Conservation (phyloP, 2,797 vertebrate species). For the Potorous gilbertii region DNA sequence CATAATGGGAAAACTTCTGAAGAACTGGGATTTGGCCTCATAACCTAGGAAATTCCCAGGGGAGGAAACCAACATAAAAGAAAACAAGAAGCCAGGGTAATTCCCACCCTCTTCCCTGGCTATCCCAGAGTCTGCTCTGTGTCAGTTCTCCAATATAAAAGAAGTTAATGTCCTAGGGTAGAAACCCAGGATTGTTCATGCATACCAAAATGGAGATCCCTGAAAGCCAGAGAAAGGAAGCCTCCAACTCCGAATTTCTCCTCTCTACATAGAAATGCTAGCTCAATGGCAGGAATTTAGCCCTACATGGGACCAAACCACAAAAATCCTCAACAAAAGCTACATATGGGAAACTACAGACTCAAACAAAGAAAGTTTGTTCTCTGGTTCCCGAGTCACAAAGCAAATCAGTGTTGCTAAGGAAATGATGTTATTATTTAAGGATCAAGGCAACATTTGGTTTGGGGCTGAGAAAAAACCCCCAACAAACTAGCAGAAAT, state of each 20-base stretch:
- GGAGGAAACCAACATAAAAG: background rate
- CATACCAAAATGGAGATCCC: background rate
- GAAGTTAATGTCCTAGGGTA: background rate
- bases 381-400: constrained; percentile 60
- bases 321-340: constrained; percentile 56
- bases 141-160: background rate
- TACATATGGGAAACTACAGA: constrained; percentile 50
- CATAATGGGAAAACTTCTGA: background rate
- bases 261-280: background rate
- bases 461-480: constrained; percentile 55
- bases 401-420: constrained; percentile 65
- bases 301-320: constrained; percentile 38
- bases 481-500: constrained; percentile 52
- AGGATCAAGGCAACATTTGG: constrained; percentile 69
- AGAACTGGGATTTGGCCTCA: background rate
- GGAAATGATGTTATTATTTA: constrained; percentile 69
- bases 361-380: constrained; percentile 53
- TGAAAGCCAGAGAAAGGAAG: background rate
- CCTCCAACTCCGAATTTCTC: background rate
- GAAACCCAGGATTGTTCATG: background rate
- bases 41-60: background rate
- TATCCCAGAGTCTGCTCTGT: background rate
- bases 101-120: background rate
- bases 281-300: constrained; percentile 14
- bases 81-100: background rate